Conservation (phyloP, 2,113 vertebrate genomes). For the Tetrax tetrax region DNA sequence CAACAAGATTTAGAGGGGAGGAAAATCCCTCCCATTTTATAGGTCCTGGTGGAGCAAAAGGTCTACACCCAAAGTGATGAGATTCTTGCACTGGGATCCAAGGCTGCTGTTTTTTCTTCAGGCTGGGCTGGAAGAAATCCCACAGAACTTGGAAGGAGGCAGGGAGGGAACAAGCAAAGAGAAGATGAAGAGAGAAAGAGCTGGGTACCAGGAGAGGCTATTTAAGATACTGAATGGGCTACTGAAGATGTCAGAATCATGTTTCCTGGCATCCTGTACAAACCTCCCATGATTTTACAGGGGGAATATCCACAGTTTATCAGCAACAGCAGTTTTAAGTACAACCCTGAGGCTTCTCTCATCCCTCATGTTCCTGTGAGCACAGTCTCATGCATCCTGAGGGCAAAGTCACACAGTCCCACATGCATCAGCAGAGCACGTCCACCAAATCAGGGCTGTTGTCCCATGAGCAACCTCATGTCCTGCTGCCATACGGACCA, state of each 20-base stretch:
- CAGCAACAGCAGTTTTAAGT: neutral
- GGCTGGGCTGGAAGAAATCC: neutral
- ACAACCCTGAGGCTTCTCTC: neutral
- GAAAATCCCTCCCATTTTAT: neutral
- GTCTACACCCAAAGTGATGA: neutral
- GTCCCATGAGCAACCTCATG: neutral
- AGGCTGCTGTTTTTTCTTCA: neutral
- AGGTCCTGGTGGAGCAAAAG: neutral
- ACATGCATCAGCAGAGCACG: rapidly evolving
- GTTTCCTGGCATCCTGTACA: neutral
- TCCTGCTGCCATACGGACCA: neutral
- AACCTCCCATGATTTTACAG: neutral
- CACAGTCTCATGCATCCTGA: neutral
- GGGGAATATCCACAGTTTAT: neutral
- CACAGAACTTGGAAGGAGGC: neutral
- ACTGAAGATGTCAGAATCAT: neutral
- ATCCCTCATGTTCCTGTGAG: rapidly evolving
- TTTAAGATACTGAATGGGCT: neutral
- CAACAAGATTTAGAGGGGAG: neutral
- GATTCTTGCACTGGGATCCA: neutral
- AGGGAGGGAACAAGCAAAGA: neutral
- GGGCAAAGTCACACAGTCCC: neutral
- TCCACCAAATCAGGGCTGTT: neutral
- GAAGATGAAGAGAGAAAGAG: neutral
- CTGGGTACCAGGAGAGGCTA: neutral